Evolutionary conservation across 2,888 invertebrate genomes (phyloP).

Genomic region (Axea sp.): DNA sequence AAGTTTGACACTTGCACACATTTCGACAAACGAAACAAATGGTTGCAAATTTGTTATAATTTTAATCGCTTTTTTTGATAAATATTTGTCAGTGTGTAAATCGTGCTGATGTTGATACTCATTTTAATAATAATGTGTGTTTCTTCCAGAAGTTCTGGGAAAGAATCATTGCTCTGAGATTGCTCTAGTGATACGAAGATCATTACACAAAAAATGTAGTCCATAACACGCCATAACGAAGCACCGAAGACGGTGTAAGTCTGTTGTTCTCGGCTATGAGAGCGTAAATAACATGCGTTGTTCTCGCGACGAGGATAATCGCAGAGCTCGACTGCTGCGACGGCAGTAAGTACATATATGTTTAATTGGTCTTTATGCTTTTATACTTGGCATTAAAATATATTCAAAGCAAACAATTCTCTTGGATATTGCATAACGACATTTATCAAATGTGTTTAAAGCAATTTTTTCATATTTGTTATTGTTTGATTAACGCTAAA

Average conservation of each 20-base stretch:
- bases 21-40: too few species aligned
- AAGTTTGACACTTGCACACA: too few species aligned
- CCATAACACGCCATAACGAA: conserved; percentile 41
- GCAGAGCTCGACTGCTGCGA: conserved; percentile 62
- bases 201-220: conserved; percentile 61
- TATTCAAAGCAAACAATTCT: too few species aligned
- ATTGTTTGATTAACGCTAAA: too few species aligned
- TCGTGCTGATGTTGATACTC: too few species aligned
- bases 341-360: conserved; percentile 64
- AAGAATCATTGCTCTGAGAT: conserved; percentile 38
- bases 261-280: conserved; percentile 68
- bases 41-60: too few species aligned
- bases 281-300: conserved; percentile 71
- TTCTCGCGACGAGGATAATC: conserved; percentile 59
- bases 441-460: too few species aligned
- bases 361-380: not conserved
- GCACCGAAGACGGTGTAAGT: conserved; percentile 52
- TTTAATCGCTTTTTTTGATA: not conserved
- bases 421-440: too few species aligned
- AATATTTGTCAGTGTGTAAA: too few species aligned
- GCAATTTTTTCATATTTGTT: too few species aligned
- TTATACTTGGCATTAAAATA: too few species aligned
- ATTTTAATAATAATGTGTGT: not conserved
- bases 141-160: conserved; percentile 54
- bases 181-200: conserved; percentile 33